These are phyloP conservation scores for Hemicrepidius hirtus DNA, from an alignment of 2,888 invertebrate species.

Conservation along the genomic window DNA sequence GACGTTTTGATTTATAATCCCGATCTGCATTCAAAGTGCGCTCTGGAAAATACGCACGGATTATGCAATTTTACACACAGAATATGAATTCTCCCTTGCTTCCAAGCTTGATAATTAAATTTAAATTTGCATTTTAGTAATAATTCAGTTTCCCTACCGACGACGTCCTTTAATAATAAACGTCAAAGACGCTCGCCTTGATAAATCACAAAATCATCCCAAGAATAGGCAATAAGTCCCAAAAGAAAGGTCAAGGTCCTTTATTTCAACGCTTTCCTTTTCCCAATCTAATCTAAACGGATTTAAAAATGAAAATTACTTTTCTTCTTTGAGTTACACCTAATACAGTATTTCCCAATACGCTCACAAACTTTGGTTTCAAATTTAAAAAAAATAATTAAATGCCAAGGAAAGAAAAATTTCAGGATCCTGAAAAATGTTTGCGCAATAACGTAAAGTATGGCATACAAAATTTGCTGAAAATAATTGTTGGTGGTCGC, in stretches of 20 bases:
- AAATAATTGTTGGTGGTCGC: too few species aligned
- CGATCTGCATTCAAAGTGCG: constrained; percentile 33
- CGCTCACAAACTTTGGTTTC: too few species aligned
- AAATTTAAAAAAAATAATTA: too few species aligned
- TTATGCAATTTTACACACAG: constrained; percentile 22
- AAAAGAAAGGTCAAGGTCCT: not conserved
- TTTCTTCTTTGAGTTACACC: constrained; percentile 2
- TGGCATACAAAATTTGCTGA: too few species aligned
- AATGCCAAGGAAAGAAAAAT: too few species aligned
- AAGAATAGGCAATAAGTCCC: constrained; percentile 20
- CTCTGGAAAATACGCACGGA: constrained; percentile 11
- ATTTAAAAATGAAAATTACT: constrained; percentile 3
- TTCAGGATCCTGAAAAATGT: too few species aligned
- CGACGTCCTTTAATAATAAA: constrained; percentile 21
- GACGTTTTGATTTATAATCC: constrained; percentile 58
- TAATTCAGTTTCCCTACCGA: constrained; percentile 22
- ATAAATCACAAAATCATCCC: constrained; percentile 19
- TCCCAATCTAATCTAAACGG: not conserved
- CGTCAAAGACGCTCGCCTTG: constrained; percentile 14
- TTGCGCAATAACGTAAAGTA: too few species aligned
- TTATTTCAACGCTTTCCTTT: not conserved
- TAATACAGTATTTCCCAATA: too few species aligned
- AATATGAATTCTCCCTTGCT: constrained; percentile 17
- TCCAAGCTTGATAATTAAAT: constrained; percentile 20
- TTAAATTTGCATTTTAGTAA: constrained; percentile 27